phyloP scores from a whole-genome alignment of 1,140 invertebrate species.

The Pogonomyrmex californicus region DNA sequence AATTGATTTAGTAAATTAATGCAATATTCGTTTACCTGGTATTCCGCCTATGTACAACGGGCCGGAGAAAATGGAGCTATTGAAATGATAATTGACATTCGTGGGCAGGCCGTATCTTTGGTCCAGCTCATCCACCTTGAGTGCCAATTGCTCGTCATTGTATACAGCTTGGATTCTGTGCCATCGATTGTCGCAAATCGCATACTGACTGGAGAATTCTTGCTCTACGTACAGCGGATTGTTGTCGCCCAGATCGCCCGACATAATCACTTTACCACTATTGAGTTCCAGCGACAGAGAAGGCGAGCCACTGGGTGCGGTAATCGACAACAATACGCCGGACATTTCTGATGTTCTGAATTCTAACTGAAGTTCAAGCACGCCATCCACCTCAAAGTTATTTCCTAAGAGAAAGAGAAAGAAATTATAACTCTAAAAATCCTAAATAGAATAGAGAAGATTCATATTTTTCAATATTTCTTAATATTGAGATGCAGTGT shows the following conservation, averaged over 20 bases:
- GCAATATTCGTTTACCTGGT: constrained; percentile 89
- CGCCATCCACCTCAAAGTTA: constrained; percentile 90
- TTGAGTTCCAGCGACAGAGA: constrained; percentile 92
- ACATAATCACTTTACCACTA: constrained; percentile 92
- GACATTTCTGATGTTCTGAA: constrained; percentile 94
- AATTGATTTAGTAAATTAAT: background rate
- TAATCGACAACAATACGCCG: constrained; percentile 93
- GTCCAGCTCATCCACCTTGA: constrained; percentile 91
- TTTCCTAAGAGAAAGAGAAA: constrained; percentile 88
- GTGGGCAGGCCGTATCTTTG: constrained; percentile 86
- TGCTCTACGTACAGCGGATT: constrained; percentile 88
- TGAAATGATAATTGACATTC: constrained; percentile 84
- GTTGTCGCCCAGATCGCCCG: constrained; percentile 90
- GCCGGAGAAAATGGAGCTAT: constrained; percentile 81
- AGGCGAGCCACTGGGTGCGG: constrained; percentile 89
- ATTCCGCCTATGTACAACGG: constrained; percentile 95
- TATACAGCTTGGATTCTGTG: constrained; percentile 93
- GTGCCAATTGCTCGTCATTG: constrained; percentile 90
- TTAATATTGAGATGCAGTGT: background rate
- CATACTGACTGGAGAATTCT: constrained; percentile 89
- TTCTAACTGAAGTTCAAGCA: constrained; percentile 92
- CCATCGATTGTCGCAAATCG: constrained; percentile 95
- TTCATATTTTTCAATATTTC: background rate
- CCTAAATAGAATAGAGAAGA: background rate
- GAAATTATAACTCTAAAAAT: constrained; percentile 12